Evolutionary conservation across 2,888 invertebrate genomes (phyloP).

Genomic region (Ecliptopera silaceata): DNA sequence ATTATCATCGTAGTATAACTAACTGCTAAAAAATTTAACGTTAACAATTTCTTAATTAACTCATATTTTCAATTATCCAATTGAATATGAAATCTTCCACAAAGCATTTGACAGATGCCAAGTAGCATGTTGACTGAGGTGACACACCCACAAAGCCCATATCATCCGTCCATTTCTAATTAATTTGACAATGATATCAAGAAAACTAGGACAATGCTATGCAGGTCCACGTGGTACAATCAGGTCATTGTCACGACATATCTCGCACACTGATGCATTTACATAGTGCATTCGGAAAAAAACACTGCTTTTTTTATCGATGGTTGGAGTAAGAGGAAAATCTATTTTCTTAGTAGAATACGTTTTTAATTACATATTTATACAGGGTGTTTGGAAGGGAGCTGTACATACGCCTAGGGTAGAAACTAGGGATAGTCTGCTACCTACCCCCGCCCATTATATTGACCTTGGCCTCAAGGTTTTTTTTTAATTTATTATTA

Average conservation of each 20-base stretch:
- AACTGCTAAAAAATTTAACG: too few relatives aligned
- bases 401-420: too few relatives aligned
- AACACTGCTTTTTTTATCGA: slow-evolving; percentile 42
- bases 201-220: slow-evolving; percentile 33
- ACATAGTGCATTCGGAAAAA: slow-evolving; percentile 45
- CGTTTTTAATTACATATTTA: too few relatives aligned
- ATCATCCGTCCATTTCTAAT: slow-evolving; percentile 13
- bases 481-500: too few relatives aligned
- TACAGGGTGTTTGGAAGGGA: too few relatives aligned
- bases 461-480: too few relatives aligned
- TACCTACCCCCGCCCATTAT: too few relatives aligned
- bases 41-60: too few relatives aligned
- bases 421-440: too few relatives aligned
- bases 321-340: neutral
- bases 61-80: too few relatives aligned
- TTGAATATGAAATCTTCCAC: neutral
- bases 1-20: too few relatives aligned
- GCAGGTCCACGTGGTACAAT: slow-evolving; percentile 44
- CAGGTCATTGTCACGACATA: slow-evolving; percentile 37
- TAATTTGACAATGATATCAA: slow-evolving; percentile 17
- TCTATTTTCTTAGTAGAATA: too few relatives aligned
- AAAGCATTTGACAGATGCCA: slow-evolving; percentile 2
- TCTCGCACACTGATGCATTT: slow-evolving; percentile 50
- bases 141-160: slow-evolving; percentile 25
- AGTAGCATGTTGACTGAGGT: neutral